Percentiles rank a stretch among this genome's conserved stretches.
Conservation (phyloP, 2,113 vertebrate genomes). For the Albula glossodonta region DNA sequence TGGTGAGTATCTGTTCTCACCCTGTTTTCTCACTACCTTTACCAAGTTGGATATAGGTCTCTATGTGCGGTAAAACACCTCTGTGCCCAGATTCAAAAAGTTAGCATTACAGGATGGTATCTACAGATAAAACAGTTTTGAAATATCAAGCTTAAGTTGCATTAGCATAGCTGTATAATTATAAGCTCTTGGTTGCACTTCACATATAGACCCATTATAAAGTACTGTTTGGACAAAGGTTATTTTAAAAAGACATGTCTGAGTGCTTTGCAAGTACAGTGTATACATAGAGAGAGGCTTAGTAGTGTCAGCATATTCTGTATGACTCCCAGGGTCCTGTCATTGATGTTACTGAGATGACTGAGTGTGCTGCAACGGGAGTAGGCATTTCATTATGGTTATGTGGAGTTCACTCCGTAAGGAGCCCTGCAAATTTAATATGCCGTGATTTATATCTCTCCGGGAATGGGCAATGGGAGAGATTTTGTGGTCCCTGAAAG, state of each 20-base stretch:
- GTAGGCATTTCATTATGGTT: slow-evolving; percentile 36
- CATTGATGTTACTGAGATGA: neutral
- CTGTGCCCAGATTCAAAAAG: too few species aligned
- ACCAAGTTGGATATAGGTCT: neutral
- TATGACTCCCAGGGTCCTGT: neutral
- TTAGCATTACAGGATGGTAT: neutral
- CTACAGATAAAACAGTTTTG: neutral
- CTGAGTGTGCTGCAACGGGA: slow-evolving; percentile 12
- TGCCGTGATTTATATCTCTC: neutral
- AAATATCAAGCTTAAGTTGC: neutral
- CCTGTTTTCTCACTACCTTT: neutral
- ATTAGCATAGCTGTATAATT: neutral
- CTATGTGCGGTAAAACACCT: neutral
- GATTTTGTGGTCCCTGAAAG: neutral
- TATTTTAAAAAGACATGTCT: neutral
- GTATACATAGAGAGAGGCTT: neutral
- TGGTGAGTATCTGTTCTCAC: slow-evolving; percentile 76
- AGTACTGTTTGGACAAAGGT: neutral
- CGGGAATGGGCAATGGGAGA: neutral
- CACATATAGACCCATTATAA: neutral
- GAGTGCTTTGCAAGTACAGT: neutral
- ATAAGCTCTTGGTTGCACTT: neutral
- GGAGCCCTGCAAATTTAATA: neutral
- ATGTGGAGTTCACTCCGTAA: slow-evolving; percentile 2
- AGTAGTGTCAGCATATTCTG: neutral